A percentile compares a stretch with the other conserved stretches of the same genome.
phyloP scores from a whole-genome alignment of 2,113 vertebrate genomes.

The Planiliza haematocheilus region DNA sequence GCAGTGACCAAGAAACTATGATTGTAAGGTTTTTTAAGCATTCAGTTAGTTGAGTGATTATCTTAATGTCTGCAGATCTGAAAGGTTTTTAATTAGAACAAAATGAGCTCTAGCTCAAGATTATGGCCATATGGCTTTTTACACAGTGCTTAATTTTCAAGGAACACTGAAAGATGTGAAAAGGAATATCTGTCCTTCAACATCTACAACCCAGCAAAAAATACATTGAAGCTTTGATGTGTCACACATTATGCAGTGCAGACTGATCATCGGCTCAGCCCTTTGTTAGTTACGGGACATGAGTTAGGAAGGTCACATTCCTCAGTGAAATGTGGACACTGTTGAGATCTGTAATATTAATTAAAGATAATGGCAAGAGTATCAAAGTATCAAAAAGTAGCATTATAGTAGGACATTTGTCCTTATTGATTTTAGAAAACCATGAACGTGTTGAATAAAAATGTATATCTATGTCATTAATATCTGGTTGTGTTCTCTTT shows the following conservation, averaged over 20 bases:
- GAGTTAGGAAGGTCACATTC: slow-evolving; percentile 64
- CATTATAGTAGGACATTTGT: too few species aligned
- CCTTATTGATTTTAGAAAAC: neutral
- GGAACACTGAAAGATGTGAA: neutral
- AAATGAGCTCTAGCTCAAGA: slow-evolving; percentile 1
- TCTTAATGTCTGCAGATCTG: slow-evolving; percentile 8
- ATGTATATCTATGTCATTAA: neutral
- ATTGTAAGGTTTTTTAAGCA: slow-evolving; percentile 2
- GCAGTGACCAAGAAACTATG: neutral
- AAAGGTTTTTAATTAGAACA: slow-evolving; percentile 24
- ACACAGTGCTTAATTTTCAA: slow-evolving; percentile 23
- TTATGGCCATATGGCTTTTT: slow-evolving; percentile 19
- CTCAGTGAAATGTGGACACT: slow-evolving; percentile 37
- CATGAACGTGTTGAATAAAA: neutral
- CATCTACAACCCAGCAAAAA: slow-evolving; percentile 16
- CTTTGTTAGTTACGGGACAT: slow-evolving; percentile 42
- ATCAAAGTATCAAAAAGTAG: too few species aligned
- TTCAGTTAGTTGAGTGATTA: slow-evolving; percentile 3
- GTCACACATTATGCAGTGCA: slow-evolving; percentile 41
- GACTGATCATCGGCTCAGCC: slow-evolving; percentile 47
- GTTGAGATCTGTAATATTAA: slow-evolving; percentile 18
- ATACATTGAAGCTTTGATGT: slow-evolving; percentile 47
- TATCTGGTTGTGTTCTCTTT: neutral
- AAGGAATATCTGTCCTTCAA: slow-evolving; percentile 44
- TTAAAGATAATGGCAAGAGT: neutral